Evolutionary conservation across 2,888 invertebrate genomes (phyloP).

Genomic region (Crematogaster levior): DNA sequence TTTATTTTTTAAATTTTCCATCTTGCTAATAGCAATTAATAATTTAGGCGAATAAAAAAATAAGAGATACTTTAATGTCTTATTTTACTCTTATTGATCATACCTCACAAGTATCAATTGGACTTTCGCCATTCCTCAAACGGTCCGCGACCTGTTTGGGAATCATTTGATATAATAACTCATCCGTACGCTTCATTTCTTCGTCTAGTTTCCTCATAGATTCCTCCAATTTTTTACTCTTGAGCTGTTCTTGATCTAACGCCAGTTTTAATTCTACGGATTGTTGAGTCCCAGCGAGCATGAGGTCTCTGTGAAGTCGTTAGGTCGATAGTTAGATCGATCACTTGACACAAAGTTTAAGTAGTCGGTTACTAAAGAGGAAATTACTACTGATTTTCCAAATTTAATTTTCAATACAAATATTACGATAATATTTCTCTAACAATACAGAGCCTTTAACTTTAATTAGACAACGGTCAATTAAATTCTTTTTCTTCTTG

Average conservation of each 20-base stretch:
- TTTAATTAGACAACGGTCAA: not conserved
- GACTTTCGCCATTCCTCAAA: conserved; percentile 96
- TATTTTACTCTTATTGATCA: conserved; percentile 28
- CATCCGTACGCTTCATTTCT: conserved; percentile 98
- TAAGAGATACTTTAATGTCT: not conserved
- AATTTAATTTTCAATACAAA: not conserved
- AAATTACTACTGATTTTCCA: not conserved
- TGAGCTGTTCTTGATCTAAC: conserved; percentile 98
- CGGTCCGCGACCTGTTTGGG: conserved; percentile 98
- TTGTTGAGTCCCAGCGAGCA: conserved; percentile 98
- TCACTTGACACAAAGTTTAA: not conserved
- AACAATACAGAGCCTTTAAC: too few relatives aligned
- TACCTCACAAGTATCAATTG: conserved; percentile 99
- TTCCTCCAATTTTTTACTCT: conserved; percentile 97
- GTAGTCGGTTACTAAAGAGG: not conserved
- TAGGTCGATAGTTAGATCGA: not conserved
- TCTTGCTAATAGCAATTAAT: too few relatives aligned
- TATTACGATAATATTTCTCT: not conserved
- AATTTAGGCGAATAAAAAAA: not conserved
- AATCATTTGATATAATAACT: conserved; percentile 99
- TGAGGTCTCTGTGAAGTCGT: conserved; percentile 90
- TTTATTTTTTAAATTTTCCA: too few relatives aligned
- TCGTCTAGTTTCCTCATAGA: conserved; percentile 98
- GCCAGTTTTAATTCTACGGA: conserved; percentile 98
- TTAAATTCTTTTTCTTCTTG: not conserved